Evolutionary conservation across 2,113 vertebrate species (phyloP).

Genomic region (Semicossyphus pulcher): DNA sequence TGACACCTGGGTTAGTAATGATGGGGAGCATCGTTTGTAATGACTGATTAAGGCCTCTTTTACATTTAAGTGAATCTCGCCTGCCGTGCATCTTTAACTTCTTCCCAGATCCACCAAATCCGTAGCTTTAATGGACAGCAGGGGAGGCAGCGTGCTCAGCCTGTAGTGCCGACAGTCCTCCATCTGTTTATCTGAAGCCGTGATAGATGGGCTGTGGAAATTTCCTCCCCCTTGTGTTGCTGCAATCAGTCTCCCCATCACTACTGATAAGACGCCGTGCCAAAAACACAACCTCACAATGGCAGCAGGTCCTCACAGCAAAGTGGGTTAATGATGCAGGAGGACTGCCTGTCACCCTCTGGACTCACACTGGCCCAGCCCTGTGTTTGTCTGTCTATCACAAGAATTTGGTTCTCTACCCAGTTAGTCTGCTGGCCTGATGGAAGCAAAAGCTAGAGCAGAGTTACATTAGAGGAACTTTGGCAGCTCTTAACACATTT

Average conservation of each 20-base stretch:
- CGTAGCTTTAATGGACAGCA: constrained; percentile 49
- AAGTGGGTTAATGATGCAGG: constrained; percentile 75
- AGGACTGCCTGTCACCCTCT: constrained; percentile 72
- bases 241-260: constrained; percentile 76
- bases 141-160: constrained; percentile 44
- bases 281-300: constrained; percentile 73
- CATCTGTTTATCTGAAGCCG: constrained; percentile 71
- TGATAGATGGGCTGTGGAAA: constrained; percentile 77
- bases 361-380: constrained; percentile 59
- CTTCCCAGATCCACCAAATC: constrained; percentile 27
- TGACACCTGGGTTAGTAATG: constrained; percentile 9
- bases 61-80: constrained; percentile 13
- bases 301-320: constrained; percentile 70
- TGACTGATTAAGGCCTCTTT: constrained; percentile 14
- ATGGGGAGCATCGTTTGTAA: not conserved
- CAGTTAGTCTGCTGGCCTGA: not conserved
- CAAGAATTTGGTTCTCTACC: constrained; percentile 23
- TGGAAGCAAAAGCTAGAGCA: not conserved
- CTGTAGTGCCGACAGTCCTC: constrained; percentile 56
- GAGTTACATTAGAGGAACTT: not conserved
- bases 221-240: constrained; percentile 60
- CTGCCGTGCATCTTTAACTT: constrained; percentile 30
- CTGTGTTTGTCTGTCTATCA: constrained; percentile 55
- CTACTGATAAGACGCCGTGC: constrained; percentile 72
- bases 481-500: not conserved